Percentiles rank a stretch among this genome's conserved stretches.
Evolutionary conservation across 1,140 invertebrate species (phyloP).

Genomic region (Stenopsyche tienmushanensis): DNA sequence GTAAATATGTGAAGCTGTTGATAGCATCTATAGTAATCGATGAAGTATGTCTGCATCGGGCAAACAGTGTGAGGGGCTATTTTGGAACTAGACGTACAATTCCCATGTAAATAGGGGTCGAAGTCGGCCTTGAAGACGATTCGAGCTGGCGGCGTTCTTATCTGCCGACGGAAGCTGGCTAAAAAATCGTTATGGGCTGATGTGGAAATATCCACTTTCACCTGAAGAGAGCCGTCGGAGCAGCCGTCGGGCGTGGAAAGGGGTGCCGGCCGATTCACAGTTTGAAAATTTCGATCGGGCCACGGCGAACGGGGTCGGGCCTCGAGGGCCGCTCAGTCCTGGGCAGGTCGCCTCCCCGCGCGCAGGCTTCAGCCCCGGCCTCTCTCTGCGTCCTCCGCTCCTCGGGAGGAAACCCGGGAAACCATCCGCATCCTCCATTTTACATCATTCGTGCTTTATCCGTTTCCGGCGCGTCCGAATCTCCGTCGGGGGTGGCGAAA

Average conservation of each 20-base stretch:
- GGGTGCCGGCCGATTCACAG: conserved; percentile 24
- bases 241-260: conserved; percentile 36
- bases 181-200: conserved; percentile 31
- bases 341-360: conserved; percentile 50
- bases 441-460: background rate
- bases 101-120: no score
- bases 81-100: no score
- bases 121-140: no score
- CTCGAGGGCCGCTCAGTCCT: conserved; percentile 47
- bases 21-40: no score
- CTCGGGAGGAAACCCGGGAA: background rate
- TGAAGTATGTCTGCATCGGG: no score
- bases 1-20: no score
- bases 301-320: conserved; percentile 1
- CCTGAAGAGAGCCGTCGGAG: conserved; percentile 39
- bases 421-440: background rate
- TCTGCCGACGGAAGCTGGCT: no score
- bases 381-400: background rate
- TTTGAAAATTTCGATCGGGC: conserved; percentile 27
- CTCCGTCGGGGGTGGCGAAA: background rate
- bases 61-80: no score
- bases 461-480: background rate
- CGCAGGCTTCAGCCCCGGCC: conserved; percentile 43
- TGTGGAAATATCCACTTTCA: conserved; percentile 19
- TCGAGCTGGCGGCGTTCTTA: no score